These are phyloP conservation scores for Eupithecia insigniata DNA, from an alignment of 2,888 invertebrate species.

Conservation along the genomic window DNA sequence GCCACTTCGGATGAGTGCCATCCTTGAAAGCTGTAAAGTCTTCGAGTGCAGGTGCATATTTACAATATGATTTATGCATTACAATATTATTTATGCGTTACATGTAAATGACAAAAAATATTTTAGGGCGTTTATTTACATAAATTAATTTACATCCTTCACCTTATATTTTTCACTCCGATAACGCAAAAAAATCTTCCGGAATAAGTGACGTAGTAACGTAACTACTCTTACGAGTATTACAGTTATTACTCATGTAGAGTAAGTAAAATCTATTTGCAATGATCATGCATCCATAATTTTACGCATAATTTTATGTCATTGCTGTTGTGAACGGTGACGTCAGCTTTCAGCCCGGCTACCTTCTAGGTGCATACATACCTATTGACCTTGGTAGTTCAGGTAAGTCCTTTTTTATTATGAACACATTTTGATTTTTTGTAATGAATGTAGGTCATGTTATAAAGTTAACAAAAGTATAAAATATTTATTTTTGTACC, in stretches of 20 bases:
- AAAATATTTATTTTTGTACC: not conserved
- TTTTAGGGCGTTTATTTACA: not conserved
- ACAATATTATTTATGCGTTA: conserved; percentile 10
- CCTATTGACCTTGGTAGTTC: not conserved
- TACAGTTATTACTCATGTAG: too few species aligned
- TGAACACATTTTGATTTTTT: conserved; percentile 12
- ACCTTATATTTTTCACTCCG: too few species aligned
- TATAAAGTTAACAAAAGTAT: not conserved
- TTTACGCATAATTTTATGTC: conserved; percentile 21
- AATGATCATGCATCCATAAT: not conserved
- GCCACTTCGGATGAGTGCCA: conserved; percentile 62
- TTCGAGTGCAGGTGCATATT: conserved; percentile 72
- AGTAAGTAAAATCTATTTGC: not conserved
- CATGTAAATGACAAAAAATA: not conserved
- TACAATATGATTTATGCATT: conserved; percentile 40
- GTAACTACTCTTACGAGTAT: too few species aligned
- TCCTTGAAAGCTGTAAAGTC: conserved; percentile 65
- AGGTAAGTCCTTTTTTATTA: not conserved
- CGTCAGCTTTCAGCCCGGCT: conserved; percentile 32
- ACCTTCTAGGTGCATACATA: not conserved
- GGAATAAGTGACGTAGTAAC: not conserved
- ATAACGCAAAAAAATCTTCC: not conserved
- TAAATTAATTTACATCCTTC: too few species aligned
- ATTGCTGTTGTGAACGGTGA: conserved; percentile 36
- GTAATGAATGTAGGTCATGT: conserved; percentile 23